Evolutionary conservation across 2,888 invertebrate genomes (phyloP), one percentile per base, ranked within the genome.

Genomic region (Monochamus alternatus): DNA sequence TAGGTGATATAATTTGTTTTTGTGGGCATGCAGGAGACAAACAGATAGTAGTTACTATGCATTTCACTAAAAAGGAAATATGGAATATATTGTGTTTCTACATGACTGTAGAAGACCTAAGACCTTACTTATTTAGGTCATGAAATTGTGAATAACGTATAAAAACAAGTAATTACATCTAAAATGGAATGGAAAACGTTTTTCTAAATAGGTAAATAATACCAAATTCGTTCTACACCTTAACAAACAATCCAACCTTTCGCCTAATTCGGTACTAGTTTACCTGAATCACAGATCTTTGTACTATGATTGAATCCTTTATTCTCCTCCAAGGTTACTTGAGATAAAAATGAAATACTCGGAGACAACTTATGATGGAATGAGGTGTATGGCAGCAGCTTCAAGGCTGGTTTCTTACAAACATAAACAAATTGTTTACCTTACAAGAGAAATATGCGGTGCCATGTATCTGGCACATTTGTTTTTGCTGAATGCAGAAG

Each of bases 301-400:
- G 38, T 38, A 38, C 38, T 38, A 59, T 43, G 44, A 44, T 68
- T 63, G 44, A 71, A 55, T 71, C 51, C 70, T 14, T 71, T 71
- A 63, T 71, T 52, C 22, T 12, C n/a, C 38, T 47, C 10, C 70
- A 71, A 71, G 70, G 70, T 44, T 71, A 12, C 22, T 71, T 7
- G 14, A 71, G 51, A 63, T 63, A 70, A 59, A 71, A 71, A 51
- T 32, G 63, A 51, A 59, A 71, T 59, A 32, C 52, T 52, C 31
- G 30, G 32, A 47, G 70, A 71, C 30, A 59, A 63, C 62, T 63
- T 8, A 8, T 63, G 63, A 38, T 32, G 52, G 55, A 63, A 63
- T 71, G 62, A 43, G 62, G 32, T 47, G 32, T 62, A 63, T 63
- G 8, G 14, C 63, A 38, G 62, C 52, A 10, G 44, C 59, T 58